Evolutionary conservation across 2,113 vertebrate species (phyloP), one percentile per base, ranked within the genome.

Genomic region (Anoplopoma fimbria): DNA sequence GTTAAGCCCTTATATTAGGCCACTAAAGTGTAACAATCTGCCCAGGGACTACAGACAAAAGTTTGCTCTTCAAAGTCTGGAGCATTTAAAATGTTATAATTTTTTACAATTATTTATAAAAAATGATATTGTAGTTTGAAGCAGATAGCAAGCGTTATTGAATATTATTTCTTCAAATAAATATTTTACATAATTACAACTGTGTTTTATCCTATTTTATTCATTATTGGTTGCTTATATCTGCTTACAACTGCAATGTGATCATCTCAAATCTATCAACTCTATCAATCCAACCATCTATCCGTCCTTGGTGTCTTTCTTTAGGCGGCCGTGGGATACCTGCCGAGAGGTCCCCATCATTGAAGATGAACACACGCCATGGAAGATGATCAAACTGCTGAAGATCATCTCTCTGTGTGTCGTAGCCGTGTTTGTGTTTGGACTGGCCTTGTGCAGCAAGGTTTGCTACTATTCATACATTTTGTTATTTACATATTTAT

Each of bases 401-500:
- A 87, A 81, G 65, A 69, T 82, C 25, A 17, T 94, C 7, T 14
- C 34, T 23, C 74, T 93, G 14, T 55, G 9, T 31, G 0, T 79
- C 2, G 77, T 91, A 5, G 67, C 55, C 8, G 0, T 92, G 6
- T 9, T 88, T 2, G 92, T 93, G n/a, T 94, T 95, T 73, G 85
- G 77, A 27, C 34, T 85, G 21, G 93, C 92, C 0, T 10, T 95
- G 0, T 90, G 94, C 2, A 95, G 94, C 85, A 94, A 95, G 93
- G 94, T 92, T 31, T 58, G 80, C 1, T 49, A 2, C 34, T n/a
- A 21, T 71, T 57, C 29, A 49, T 8, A 25, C 8, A 31, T 31
- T 4, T 29, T 42, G 67, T 73, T 33, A 4, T 14, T 15, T 2
- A 7, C 25, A 40, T 23, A 64, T 6, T 2, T 25, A 65, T 65